Conservation (phyloP, 2,888 invertebrate genomes). For the Macrostomum cliftonense region DNA sequence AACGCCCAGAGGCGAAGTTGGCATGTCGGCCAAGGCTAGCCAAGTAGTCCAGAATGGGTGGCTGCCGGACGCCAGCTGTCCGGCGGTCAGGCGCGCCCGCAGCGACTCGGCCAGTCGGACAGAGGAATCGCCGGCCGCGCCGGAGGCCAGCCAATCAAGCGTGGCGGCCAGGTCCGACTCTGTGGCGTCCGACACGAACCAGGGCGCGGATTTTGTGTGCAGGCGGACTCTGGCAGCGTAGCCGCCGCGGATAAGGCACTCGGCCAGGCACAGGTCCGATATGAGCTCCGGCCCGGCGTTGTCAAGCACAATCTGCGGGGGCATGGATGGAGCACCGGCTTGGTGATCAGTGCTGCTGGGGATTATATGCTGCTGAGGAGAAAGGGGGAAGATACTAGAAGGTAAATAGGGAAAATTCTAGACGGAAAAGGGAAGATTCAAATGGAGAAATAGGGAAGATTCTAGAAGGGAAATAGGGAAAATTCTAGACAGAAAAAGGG, state of each 20-base stretch:
- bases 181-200: conserved; percentile 84
- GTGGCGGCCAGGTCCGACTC: conserved; percentile 54
- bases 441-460: no score
- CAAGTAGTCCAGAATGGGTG: conserved; percentile 65
- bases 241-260: conserved; percentile 49
- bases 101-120: background rate
- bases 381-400: no score
- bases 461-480: no score
- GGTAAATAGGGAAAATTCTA: no score
- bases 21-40: conserved; percentile 59
- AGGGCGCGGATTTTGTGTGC: conserved; percentile 69
- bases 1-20: conserved; percentile 43
- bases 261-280: conserved; percentile 67
- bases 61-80: no score
- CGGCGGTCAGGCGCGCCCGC: background rate
- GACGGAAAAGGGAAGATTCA: no score
- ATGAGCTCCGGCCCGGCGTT: conserved; percentile 83
- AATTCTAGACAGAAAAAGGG: no score
- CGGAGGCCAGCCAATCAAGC: conserved; percentile 36
- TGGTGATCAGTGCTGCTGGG: no score
- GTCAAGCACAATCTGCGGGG: conserved; percentile 51
- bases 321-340: no score
- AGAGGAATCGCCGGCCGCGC: background rate
- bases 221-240: conserved; percentile 54
- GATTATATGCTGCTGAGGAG: no score